A percentile compares a stretch with the other conserved stretches of the same genome.
Evolutionary conservation across 2,113 vertebrate genomes (phyloP).

Genomic region (Seriola quinqueradiata): DNA sequence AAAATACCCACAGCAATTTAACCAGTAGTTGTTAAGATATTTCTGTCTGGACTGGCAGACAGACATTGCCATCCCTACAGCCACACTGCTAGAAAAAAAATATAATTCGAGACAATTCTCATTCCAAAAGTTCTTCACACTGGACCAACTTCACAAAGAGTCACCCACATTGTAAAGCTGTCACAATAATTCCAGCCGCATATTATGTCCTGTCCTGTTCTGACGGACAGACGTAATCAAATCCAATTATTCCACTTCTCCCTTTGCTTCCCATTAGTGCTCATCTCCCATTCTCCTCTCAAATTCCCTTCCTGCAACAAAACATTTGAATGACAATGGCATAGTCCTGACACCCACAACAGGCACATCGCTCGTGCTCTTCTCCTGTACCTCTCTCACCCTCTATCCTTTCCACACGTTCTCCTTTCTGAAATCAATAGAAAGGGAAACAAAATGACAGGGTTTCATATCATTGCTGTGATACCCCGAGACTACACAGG

Average conservation of each 20-base stretch:
- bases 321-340: constrained; percentile 83
- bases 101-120: constrained; percentile 19
- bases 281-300: constrained; percentile 75
- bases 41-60: not conserved
- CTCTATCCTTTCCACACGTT: constrained; percentile 58
- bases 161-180: constrained; percentile 46
- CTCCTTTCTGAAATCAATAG: constrained; percentile 69
- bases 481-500: constrained; percentile 77
- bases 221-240: constrained; percentile 79
- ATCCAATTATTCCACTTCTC: constrained; percentile 79
- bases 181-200: constrained; percentile 67
- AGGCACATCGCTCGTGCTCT: constrained; percentile 49
- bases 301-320: constrained; percentile 74
- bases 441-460: constrained; percentile 81
- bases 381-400: constrained; percentile 41
- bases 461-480: constrained; percentile 77
- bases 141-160: constrained; percentile 50
- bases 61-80: not conserved
- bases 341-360: constrained; percentile 62
- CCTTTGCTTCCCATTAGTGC: constrained; percentile 79
- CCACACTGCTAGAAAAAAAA: not conserved
- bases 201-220: constrained; percentile 70
- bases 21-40: not conserved
- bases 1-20: not conserved
- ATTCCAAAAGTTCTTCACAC: constrained; percentile 35